Conservation (phyloP, 2,113 vertebrate species). For the Athene noctua region DNA sequence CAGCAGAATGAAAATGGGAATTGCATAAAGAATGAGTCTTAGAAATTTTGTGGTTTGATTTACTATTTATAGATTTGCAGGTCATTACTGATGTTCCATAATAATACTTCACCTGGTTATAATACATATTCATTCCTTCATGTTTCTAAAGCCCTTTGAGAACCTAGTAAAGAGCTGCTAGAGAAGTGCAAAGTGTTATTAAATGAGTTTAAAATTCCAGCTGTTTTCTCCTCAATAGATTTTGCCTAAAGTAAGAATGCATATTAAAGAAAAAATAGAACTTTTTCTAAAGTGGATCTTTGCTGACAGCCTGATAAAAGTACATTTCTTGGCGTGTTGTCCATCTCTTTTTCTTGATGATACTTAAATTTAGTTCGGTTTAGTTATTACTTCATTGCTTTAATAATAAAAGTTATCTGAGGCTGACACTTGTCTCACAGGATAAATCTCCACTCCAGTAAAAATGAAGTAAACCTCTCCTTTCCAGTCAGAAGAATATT, state of each 20-base stretch:
- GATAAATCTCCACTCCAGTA: not conserved
- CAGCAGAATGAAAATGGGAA: not conserved
- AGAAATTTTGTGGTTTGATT: not conserved
- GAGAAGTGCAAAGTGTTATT: not conserved
- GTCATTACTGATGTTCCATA: not conserved
- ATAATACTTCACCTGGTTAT: conserved; percentile 8
- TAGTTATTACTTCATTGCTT: not conserved
- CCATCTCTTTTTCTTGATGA: not conserved
- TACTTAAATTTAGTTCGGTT: not conserved
- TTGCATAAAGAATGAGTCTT: not conserved
- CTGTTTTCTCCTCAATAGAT: not conserved
- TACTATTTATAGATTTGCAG: conserved; percentile 18
- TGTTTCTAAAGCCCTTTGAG: conserved; percentile 11
- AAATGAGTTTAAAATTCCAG: conserved; percentile 36
- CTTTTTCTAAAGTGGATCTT: not conserved
- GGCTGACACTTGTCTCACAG: not conserved
- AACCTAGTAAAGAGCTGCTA: not conserved
- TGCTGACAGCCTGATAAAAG: not conserved
- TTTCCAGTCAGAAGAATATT: not conserved
- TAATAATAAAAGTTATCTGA: not conserved
- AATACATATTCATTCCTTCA: not conserved
- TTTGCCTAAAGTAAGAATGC: conserved; percentile 27
- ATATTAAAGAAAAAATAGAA: not conserved
- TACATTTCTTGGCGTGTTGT: not conserved
- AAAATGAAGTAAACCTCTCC: not conserved